A percentile compares a stretch with the other conserved stretches of the same genome.
Evolutionary conservation across 2,113 vertebrate species (phyloP).

Genomic region (Oreotrochilus melanogaster): DNA sequence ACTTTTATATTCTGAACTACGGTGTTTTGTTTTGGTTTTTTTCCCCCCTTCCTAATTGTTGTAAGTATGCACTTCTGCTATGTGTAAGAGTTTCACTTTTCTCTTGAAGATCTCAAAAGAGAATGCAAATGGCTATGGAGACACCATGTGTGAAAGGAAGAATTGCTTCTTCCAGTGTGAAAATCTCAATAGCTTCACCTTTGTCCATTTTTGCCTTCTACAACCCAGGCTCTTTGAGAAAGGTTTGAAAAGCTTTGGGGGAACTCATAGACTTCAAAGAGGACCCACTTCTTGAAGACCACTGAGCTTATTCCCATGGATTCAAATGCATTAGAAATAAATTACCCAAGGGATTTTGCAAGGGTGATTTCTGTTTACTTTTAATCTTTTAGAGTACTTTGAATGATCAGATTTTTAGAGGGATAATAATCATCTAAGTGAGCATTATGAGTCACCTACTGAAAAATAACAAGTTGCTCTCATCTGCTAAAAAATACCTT

Average conservation of each 20-base stretch:
- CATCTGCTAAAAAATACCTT: neutral
- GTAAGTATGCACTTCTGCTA: neutral
- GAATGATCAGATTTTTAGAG: neutral
- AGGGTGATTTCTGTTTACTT: neutral
- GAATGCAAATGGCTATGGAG: neutral
- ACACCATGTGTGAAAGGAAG: neutral
- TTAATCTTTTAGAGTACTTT: neutral
- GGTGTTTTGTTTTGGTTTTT: neutral
- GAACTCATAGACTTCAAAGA: neutral
- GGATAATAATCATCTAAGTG: neutral
- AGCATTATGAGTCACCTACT: neutral
- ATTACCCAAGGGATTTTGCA: neutral
- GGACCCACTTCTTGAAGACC: neutral
- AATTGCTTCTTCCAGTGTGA: neutral
- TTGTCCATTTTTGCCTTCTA: neutral
- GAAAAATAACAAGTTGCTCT: neutral
- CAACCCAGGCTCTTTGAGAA: neutral
- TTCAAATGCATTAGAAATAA: neutral
- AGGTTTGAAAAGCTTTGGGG: neutral
- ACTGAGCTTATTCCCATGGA: neutral
- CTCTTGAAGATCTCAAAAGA: neutral
- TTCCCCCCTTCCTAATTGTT: neutral
- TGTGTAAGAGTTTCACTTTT: neutral
- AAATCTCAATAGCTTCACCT: neutral
- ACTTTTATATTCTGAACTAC: neutral